Evolutionary conservation across 2,888 invertebrate genomes (phyloP), one percentile per base, ranked within the genome.

Genomic region (Dromius quadrimaculatus): DNA sequence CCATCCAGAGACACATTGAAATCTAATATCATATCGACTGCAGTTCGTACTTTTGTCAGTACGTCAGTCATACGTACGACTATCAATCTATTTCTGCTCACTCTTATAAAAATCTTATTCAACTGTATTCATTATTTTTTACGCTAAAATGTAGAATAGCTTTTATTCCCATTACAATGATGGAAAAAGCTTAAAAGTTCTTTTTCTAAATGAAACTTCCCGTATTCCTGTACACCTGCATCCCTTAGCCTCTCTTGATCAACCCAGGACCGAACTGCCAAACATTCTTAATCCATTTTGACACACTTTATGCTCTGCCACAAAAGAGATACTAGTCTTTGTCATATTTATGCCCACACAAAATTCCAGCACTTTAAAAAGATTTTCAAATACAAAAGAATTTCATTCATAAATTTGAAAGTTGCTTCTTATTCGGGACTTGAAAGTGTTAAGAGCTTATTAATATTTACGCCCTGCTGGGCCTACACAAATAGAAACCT

Each of bases 261-360:
- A 3, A 36, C 23, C 8, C 50, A 54, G 50, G 50, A 28, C 19
- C 50, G 50, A 23, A 54, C 50, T 54, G 13, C 50, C 32, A 23
- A 54, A 13, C 28, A 54, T 54, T 54, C 50, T 54, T 54, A 54
- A 54, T 54, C 50, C 50, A 54, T 28, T 54, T 54, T 54, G 50
- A 54, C 50, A 54, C 32, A 54, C 28, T 54, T 54, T 28, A 28
- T 23, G 28, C 32, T 28, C 13, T 41, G 15, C 23, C 13, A 54
- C 50, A 54, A 54, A 54, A 9, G 11, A 54, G 50, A 9, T 54
- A 54, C 50, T 54, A 28, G 28, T 23, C 50, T 54, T 54, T 54
- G 50, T 54, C 50, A 54, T 54, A 54, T 54, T 54, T 54, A 54
- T 54, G 50, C 50, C 50, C 23, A 54, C 50, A 54, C 28, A 6